phyloP scores from a whole-genome alignment of 2,113 vertebrate genomes.

The Lanius ludovicianus region DNA sequence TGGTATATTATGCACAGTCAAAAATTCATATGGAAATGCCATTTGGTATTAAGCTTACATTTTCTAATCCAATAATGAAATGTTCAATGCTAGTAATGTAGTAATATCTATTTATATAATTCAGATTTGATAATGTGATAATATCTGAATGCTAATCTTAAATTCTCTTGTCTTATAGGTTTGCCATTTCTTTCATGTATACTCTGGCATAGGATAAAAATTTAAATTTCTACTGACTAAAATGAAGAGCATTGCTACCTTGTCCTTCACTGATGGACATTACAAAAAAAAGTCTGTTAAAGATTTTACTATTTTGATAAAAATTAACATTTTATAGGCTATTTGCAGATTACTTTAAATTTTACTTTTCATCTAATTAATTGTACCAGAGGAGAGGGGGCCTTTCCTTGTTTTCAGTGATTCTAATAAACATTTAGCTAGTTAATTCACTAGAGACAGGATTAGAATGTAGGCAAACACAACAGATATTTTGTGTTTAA shows the following conservation, averaged over 20 bases:
- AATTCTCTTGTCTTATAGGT: background rate
- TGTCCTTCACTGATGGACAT: background rate
- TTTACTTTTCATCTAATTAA: background rate
- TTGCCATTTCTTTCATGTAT: background rate
- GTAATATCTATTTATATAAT: background rate
- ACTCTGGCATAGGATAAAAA: background rate
- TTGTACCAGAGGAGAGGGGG: background rate
- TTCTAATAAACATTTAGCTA: background rate
- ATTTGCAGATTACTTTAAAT: background rate
- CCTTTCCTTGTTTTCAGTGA: background rate
- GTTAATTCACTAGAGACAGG: background rate
- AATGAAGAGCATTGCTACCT: background rate
- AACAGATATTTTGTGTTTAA: slow-evolving; percentile 26
- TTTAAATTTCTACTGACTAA: background rate
- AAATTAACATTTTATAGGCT: background rate
- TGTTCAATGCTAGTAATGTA: background rate
- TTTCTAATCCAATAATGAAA: background rate
- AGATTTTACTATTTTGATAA: background rate
- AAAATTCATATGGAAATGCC: background rate
- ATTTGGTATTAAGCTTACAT: background rate
- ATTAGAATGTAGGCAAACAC: slow-evolving; percentile 3
- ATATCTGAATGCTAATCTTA: background rate
- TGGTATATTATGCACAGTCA: background rate
- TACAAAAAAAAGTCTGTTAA: background rate
- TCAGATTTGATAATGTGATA: background rate